Evolutionary conservation across 1,140 invertebrate species (phyloP).

Genomic region (Maniola jurtina): DNA sequence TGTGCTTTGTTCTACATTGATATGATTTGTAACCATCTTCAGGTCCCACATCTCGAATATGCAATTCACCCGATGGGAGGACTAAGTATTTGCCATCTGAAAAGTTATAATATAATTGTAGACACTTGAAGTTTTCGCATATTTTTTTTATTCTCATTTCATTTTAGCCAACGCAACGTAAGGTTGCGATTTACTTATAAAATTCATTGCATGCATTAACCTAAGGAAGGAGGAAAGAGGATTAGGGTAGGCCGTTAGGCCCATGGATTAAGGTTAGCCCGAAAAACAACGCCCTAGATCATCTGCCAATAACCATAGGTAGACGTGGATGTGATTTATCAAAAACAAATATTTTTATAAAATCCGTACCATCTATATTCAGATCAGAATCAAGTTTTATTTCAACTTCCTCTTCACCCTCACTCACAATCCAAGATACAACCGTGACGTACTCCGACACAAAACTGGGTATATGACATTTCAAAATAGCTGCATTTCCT

Average conservation of each 20-base stretch:
- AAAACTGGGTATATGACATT: constrained; percentile 95
- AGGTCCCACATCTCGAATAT: constrained; percentile 94
- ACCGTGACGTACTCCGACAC: constrained; percentile 93
- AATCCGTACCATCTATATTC: constrained; percentile 83
- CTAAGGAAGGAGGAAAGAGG: constrained; percentile 73
- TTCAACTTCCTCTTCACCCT: constrained; percentile 70
- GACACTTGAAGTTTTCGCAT: constrained; percentile 10
- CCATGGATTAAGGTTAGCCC: constrained; percentile 75
- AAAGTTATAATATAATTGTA: constrained; percentile 33
- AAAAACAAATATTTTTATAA: constrained; percentile 27
- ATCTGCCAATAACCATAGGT: constrained; percentile 19
- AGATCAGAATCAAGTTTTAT: constrained; percentile 80
- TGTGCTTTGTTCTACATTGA: constrained; percentile 95
- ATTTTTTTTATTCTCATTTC: constrained; percentile 24
- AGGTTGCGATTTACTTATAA: constrained; percentile 70
- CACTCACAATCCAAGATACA: constrained; percentile 90
- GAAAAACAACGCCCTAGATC: constrained; percentile 50
- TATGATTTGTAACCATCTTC: constrained; percentile 96
- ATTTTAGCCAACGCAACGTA: constrained; percentile 54
- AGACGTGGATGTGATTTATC: constrained; percentile 9
- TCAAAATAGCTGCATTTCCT: constrained; percentile 93
- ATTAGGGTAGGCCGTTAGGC: constrained; percentile 80
- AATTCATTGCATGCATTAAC: constrained; percentile 65
- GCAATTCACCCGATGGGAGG: constrained; percentile 94
- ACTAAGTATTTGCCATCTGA: constrained; percentile 96